phyloP scores from a whole-genome alignment of 2,113 vertebrate species.

The Oreotragus oreotragus region DNA sequence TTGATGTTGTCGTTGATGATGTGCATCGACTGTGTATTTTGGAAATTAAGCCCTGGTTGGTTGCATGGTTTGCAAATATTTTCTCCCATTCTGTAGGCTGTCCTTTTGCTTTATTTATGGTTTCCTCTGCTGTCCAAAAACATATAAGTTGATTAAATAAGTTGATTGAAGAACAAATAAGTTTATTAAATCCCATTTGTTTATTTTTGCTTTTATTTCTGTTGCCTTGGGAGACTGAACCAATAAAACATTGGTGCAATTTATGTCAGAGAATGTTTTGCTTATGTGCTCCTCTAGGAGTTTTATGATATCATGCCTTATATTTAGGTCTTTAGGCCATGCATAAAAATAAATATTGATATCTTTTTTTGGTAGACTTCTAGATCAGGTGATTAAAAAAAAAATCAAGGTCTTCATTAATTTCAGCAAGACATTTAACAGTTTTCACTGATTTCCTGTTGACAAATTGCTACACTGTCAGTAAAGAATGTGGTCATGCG shows the following conservation, averaged over 20 bases:
- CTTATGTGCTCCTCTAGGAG: background rate
- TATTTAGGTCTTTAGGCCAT: background rate
- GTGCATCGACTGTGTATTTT: background rate
- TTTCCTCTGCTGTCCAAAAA: background rate
- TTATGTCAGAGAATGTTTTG: background rate
- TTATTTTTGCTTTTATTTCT: background rate
- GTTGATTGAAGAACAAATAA: background rate
- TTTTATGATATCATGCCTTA: background rate
- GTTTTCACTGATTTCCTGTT: background rate
- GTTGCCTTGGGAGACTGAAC: background rate
- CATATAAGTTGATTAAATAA: background rate
- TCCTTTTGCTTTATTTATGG: background rate
- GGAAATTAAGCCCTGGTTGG: background rate
- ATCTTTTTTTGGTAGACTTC: background rate
- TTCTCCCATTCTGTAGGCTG: background rate
- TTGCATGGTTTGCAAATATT: background rate
- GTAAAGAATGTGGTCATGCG: background rate
- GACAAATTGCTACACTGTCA: background rate
- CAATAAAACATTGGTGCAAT: background rate
- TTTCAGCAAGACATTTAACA: background rate
- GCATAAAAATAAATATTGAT: background rate
- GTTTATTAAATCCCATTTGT: background rate
- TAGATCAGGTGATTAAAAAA: background rate
- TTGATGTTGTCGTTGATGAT: background rate
- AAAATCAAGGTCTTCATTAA: background rate